phyloP scores from a whole-genome alignment of 2,113 vertebrate species.

The Lophochroa leadbeateri region DNA sequence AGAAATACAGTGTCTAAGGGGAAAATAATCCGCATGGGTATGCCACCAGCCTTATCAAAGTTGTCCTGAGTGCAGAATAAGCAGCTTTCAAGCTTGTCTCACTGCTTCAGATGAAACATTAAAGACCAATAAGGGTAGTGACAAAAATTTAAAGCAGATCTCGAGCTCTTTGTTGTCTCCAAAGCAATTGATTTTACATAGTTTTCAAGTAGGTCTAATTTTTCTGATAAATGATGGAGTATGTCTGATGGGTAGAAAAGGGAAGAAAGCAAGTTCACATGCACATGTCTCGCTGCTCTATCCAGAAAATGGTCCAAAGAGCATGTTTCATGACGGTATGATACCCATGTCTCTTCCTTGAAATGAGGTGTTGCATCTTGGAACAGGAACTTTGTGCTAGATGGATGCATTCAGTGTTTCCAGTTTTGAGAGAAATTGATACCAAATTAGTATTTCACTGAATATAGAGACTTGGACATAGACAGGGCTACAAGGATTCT shows the following conservation, averaged over 20 bases:
- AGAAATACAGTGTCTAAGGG: neutral
- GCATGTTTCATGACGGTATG: fast-evolving
- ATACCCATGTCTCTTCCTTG: neutral
- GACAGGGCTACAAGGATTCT: neutral
- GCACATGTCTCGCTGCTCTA: fast-evolving
- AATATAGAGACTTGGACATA: neutral
- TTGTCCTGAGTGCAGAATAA: neutral
- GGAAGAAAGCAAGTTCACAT: fast-evolving
- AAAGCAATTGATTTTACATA: neutral
- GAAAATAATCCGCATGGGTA: too few relatives aligned
- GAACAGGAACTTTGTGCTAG: neutral
- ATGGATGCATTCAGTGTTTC: neutral
- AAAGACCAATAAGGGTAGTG: neutral
- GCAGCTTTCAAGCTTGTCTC: neutral
- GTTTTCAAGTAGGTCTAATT: neutral
- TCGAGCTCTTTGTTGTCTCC: neutral
- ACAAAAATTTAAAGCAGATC: neutral
- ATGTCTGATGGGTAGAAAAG: neutral
- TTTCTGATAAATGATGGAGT: neutral
- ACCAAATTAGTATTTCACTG: neutral
- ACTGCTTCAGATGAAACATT: neutral
- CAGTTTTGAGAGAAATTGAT: neutral
- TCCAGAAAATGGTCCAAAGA: neutral
- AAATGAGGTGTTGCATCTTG: neutral
- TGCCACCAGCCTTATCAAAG: neutral